phyloP scores from a whole-genome alignment of 2,888 invertebrate species.

The Unio delphinus region DNA sequence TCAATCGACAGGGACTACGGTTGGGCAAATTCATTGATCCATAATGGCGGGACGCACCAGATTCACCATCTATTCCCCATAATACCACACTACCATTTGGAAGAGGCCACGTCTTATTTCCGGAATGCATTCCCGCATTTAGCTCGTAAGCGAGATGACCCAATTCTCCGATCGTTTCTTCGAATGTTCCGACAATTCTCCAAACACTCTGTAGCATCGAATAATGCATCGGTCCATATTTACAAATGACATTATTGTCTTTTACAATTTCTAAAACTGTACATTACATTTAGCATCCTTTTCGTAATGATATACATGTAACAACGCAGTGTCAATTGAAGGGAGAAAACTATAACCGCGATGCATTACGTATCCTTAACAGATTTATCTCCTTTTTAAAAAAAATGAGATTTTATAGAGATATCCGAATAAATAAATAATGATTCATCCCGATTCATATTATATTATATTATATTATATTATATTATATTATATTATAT shows the following conservation, averaged over 20 bases:
- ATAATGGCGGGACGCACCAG: conserved; percentile 67
- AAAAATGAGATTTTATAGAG: no score
- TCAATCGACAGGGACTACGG: conserved; percentile 66
- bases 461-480: no score
- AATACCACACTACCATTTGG: conserved; percentile 67
- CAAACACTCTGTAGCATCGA: conserved; percentile 35
- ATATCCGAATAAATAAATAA: no score
- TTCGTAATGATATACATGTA: no score
- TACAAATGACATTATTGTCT: conserved; percentile 31
- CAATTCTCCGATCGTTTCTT: conserved; percentile 58
- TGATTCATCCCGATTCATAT: no score
- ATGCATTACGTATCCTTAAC: no score
- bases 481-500: no score
- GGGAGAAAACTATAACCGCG: no score
- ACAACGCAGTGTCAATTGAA: no score
- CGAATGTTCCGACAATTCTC: conserved; percentile 61
- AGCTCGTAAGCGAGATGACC: conserved; percentile 52
- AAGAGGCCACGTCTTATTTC: conserved; percentile 64
- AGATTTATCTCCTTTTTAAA: no score
- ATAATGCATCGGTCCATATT: conserved; percentile 40
- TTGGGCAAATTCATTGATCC: conserved; percentile 62
- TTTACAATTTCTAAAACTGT: no score
- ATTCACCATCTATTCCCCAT: conserved; percentile 67
- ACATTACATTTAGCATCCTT: no score
- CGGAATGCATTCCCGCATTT: conserved; percentile 58